Evolutionary conservation across 1,140 invertebrate species (phyloP), one percentile per base, ranked within the genome.

Genomic region (Lineus longissimus): DNA sequence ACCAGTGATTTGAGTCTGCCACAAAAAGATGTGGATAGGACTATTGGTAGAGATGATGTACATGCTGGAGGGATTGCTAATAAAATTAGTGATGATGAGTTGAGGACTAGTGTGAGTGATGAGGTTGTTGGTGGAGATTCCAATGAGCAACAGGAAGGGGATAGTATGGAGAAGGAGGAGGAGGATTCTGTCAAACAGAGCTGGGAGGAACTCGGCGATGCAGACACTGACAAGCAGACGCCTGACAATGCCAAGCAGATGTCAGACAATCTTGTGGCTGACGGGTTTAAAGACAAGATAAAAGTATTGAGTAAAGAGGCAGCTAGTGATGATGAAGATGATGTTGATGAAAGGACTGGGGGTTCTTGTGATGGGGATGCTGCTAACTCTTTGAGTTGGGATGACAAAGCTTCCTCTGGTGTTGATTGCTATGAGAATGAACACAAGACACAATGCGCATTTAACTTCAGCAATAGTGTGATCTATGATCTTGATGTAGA

Each of bases 371-470:
- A 51, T 9, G n/a, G 4, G 47, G 51, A 41, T 47, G 63, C 65
- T 31, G 70, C 71, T 19, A 69, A 73, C 23, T 70, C 73, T 22
- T 56, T 74, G 9, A 75, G 67, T 45, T 73, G 71, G 72, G 62
- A 69, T 41, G 72, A 74, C 15, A 23, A 23, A 43, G 27, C 15
- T n/a, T 23, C 30, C 15, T 11, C 17, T 22, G 19, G 31, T 25
- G 19, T 2, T 9, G 31, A 36, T 17, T 13, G 2, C 11, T 13
- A 19, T 58, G 23, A 41, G 25, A 74, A 68, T 61, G 71, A 75
- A 51, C 72, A 77, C 63, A 70, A 59, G 56, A 79, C 73, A 17
- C 31, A 72, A 29, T 77, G 76, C 73, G 70, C 73, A 13, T 74
- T 79, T 55, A 54, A 65, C 11, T 79, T 76, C 62, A 67, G 70